phyloP scores from a whole-genome alignment of 2,113 vertebrate species.

The Micromys minutus region DNA sequence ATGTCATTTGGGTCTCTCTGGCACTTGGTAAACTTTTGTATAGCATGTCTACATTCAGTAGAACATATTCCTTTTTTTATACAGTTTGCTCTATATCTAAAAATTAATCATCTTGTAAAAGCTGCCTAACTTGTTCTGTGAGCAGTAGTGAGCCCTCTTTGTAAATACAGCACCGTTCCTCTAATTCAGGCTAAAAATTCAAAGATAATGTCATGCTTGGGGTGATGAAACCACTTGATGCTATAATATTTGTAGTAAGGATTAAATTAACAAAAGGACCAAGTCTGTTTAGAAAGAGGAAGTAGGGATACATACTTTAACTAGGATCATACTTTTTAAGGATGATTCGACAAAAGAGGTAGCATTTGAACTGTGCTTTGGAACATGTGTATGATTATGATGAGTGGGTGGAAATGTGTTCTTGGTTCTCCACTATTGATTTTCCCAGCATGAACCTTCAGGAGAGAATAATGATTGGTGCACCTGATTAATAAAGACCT shows the following conservation, averaged over 20 bases:
- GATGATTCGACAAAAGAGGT: background rate
- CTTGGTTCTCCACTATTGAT: background rate
- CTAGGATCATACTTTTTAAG: background rate
- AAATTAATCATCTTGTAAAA: too few species aligned
- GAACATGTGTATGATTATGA: background rate
- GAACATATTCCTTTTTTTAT: background rate
- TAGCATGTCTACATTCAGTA: background rate
- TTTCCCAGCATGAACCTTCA: background rate
- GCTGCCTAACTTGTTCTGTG: too few species aligned
- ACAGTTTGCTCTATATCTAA: background rate
- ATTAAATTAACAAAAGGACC: background rate
- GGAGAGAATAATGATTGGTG: background rate
- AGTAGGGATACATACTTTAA: background rate
- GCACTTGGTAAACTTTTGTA: background rate
- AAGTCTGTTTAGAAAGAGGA: background rate
- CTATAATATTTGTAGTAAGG: background rate
- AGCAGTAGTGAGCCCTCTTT: background rate
- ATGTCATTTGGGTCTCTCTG: background rate
- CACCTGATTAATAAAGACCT: background rate
- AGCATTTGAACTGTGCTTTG: background rate
- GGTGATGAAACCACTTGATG: background rate
- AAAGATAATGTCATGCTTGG: background rate
- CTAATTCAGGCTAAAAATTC: background rate
- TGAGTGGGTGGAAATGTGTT: background rate
- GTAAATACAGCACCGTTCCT: background rate